Base-by-base conservation (phyloP, 2,888 invertebrate genomes). In the Drosophila prostipennis region DNA sequence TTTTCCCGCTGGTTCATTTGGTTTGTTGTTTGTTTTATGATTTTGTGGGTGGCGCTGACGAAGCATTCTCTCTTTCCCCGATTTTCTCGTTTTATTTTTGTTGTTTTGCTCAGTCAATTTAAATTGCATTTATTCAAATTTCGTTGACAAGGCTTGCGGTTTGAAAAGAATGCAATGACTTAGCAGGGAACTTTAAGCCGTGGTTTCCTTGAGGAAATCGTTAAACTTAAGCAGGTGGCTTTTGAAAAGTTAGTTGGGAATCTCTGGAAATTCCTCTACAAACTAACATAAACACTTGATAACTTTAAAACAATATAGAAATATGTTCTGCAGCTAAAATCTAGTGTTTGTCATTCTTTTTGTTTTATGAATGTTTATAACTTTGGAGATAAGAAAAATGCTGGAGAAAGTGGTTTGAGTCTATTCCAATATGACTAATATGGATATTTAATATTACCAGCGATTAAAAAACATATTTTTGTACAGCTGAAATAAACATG, bases 91-190 rank as follows among this genome's bases (percentile, higher is more conserved):
- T 45, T 34, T 13, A 10, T 39, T 64, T 51, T 40, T 67, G 43
- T 65, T 51, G 39, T 29, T 51, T 46, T 36, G 64, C 39, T 58
- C 53, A 52, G 72, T 67, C 67, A 72, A 67, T 64, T 69, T 72
- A 69, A 70, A 78, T 72, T 79, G 75, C 77, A 77, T 72, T 78
- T 77, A 59, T 63, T 74, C 74, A 43, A 71, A 77, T 63, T 77
- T 59, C 53, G 60, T 72, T 75, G 60, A 77, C 70, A 69, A 46
- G 48, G 53, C 36, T 61, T 52, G 53, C 67, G 54, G 53, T 60
- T 69, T 49, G 40, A n/a, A 63, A 37, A 32, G 43, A 64, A 51
- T 51, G 49, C 26, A 23, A 43, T 37, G 32, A 58, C 40, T 61
- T 34, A 11, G 29, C 11, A 37, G 16, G 34, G 23, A 26, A 32